Conservation (phyloP, 2,888 invertebrate species). For the Chymomyza amoena region DNA sequence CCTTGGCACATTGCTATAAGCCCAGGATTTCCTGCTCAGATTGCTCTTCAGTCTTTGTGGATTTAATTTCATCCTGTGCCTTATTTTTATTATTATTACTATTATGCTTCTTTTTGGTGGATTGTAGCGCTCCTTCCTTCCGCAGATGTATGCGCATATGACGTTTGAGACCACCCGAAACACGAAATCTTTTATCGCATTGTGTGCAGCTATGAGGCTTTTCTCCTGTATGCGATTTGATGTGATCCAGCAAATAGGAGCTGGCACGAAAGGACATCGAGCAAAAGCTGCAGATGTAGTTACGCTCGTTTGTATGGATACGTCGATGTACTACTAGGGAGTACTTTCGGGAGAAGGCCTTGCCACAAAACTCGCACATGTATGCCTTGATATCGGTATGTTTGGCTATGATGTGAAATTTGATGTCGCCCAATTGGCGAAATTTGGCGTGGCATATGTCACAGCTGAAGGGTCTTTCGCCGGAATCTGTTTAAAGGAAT, state of each 20-base stretch:
- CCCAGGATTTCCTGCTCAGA: conserved; percentile 61
- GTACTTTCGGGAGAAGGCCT: conserved; percentile 91
- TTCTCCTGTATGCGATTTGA: conserved; percentile 91
- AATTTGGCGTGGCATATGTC: conserved; percentile 87
- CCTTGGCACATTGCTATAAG: conserved; percentile 35
- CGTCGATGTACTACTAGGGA: conserved; percentile 90
- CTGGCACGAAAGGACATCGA: conserved; percentile 91
- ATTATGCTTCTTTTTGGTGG: neutral
- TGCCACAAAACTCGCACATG: conserved; percentile 93
- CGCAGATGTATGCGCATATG: conserved; percentile 86
- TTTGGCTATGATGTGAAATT: conserved; percentile 90
- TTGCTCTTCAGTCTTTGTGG: conserved; percentile 56
- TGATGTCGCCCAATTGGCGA: conserved; percentile 92
- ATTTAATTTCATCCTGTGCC: conserved; percentile 11
- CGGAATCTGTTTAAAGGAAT: conserved; percentile 81
- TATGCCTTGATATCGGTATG: conserved; percentile 90
- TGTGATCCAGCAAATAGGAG: conserved; percentile 90
- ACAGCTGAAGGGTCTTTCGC: conserved; percentile 91
- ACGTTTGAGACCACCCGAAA: conserved; percentile 89
- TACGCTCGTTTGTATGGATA: conserved; percentile 92
- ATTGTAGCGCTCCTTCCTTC: conserved; percentile 11
- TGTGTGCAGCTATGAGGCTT: conserved; percentile 87
- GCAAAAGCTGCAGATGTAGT: conserved; percentile 92
- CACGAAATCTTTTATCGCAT: conserved; percentile 90
- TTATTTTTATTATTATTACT: conserved; percentile 29